Evolutionary conservation across 1,140 invertebrate genomes (phyloP), one percentile per base, ranked within the genome.

Genomic region (Myzus persicae): DNA sequence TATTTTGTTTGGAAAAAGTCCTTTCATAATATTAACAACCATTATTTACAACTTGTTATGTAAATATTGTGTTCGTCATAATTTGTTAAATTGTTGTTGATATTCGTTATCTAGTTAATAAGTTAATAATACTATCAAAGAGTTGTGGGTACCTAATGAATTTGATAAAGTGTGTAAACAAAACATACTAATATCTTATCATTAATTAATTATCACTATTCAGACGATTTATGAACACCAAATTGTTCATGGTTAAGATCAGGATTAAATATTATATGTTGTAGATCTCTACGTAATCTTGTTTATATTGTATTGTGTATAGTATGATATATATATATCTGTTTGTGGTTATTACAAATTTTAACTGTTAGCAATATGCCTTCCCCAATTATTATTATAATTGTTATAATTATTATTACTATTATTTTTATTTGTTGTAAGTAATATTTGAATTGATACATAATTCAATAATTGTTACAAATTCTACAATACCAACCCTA

Each of bases 381-480:
- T 38, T 89, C 88, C 9, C 88, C 88, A 11, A 89, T 89, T 31
- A 89, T 89, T 24, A 89, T 89, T 40, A 89, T 89, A 26, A 89
- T 89, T n/a, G 36, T 89, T 46, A 54, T 89, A 54, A 51, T 89
- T 54, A 89, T 89, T 40, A 38, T 89, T 38, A 89, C 88, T 38
- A 89, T 89, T 54, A 89, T 89, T 54, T 48, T 89, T 40, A 89
- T 89, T 40, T 89, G 46, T 14, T 51, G 48, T 54, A 89, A 89
- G 22, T 89, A 89, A 89, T 87, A 24, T 54, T 36, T 38, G 4
- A 24, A 85, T 85, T 76, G 4, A n/a, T 76, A 6, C n/a, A 59
- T 31, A 31, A n/a, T n/a, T n/a, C n/a, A n/a, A n/a, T n/a, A n/a
- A 31, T 9, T 26, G 24, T 59, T n/a, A 76, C 14, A 6, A 76